phyloP scores from a whole-genome alignment of 2,888 invertebrate species.

The Aleiodes leptofemur region DNA sequence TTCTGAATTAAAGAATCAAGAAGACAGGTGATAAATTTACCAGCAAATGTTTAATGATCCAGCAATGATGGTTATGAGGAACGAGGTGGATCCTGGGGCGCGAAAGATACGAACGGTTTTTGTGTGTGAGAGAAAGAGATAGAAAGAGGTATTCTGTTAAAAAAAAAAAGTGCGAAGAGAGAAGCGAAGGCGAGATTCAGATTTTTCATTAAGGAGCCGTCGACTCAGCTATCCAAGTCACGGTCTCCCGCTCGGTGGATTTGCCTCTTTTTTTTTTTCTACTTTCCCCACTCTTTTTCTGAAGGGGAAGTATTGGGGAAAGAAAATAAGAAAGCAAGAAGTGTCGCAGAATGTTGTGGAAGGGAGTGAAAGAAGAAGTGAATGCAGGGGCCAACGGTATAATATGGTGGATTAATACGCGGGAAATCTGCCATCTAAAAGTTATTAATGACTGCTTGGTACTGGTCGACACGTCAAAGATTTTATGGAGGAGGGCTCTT shows the following conservation, averaged over 20 bases:
- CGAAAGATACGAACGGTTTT: background rate
- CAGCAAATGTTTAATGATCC: slow-evolving; percentile 32
- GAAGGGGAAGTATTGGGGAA: slow-evolving; percentile 41
- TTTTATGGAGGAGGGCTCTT: slow-evolving; percentile 67
- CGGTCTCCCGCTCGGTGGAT: slow-evolving; percentile 50
- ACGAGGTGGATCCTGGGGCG: background rate
- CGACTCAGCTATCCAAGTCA: slow-evolving; percentile 73
- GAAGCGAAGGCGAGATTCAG: slow-evolving; percentile 64
- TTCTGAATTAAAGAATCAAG: slow-evolving; percentile 16
- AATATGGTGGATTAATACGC: slow-evolving; percentile 75
- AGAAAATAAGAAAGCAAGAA: slow-evolving; percentile 44
- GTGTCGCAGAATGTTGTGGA: slow-evolving; percentile 51
- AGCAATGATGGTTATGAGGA: slow-evolving; percentile 33
- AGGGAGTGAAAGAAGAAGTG: slow-evolving; percentile 54
- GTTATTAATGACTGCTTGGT: slow-evolving; percentile 73
- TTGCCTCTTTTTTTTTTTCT: slow-evolving; percentile 2
- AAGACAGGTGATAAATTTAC: slow-evolving; percentile 22
- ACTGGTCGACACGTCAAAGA: slow-evolving; percentile 71
- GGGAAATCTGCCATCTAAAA: slow-evolving; percentile 75
- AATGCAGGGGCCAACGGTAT: slow-evolving; percentile 65
- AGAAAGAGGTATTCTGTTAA: slow-evolving; percentile 52
- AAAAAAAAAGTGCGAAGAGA: slow-evolving; percentile 57
- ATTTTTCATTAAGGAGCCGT: slow-evolving; percentile 75
- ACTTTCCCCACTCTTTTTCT: slow-evolving; percentile 51
- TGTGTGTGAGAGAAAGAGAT: slow-evolving; percentile 46